These are phyloP conservation scores for Caenorhabditis latens DNA, from an alignment of 1,140 invertebrate species.

Conservation along the genomic window DNA sequence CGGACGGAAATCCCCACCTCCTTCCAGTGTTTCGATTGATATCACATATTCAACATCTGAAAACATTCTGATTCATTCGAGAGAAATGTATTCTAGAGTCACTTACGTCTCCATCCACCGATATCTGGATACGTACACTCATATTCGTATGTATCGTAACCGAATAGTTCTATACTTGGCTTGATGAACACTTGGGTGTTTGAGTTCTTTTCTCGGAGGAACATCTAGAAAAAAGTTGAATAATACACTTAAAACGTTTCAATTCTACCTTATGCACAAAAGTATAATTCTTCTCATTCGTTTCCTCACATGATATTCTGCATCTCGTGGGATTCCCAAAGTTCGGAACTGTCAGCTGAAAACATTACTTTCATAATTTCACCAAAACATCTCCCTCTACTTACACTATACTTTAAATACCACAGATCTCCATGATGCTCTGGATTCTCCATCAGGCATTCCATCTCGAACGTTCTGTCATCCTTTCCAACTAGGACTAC, in stretches of 20 bases:
- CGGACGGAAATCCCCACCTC: constrained; percentile 32
- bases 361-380: neutral
- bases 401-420: neutral
- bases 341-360: constrained; percentile 10
- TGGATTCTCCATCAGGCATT: neutral
- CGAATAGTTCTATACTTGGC: neutral
- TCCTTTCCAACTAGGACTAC: constrained; percentile 1
- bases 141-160: neutral
- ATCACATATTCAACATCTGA: neutral
- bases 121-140: constrained; percentile 19
- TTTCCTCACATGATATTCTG: neutral
- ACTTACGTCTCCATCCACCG: neutral
- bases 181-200: constrained; percentile 14
- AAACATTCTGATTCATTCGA: neutral
- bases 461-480: constrained; percentile 21
- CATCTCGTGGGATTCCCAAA: constrained; percentile 13
- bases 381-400: neutral
- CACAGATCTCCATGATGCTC: neutral
- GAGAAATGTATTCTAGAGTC: neutral
- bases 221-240: constrained; percentile 6
- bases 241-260: neutral
- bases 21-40: neutral
- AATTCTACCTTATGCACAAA: neutral
- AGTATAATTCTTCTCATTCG: neutral
- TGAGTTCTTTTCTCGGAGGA: neutral